Evolutionary conservation across 1,140 invertebrate genomes (phyloP), one percentile per base, ranked within the genome.

Genomic region (Aphis gossypii): DNA sequence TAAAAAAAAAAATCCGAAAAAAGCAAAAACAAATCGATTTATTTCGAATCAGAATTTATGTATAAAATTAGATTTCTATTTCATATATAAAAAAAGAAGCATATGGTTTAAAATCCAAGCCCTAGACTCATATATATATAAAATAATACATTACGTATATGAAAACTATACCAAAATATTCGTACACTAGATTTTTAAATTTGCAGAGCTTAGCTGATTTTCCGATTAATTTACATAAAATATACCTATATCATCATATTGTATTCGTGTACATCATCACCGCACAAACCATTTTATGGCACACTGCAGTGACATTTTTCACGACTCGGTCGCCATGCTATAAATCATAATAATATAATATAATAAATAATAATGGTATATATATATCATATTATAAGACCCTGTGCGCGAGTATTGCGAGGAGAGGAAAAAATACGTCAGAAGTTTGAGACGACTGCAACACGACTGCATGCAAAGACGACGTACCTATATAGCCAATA

Each of bases 291-390:
- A 76, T 76, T 76, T 76, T 76, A 76, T 76, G 4, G 60, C 60
- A n/a, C 18, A 68, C 30, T 5, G 30, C 86, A 25, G 60, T 91
- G 35, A 82, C 35, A 91, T 82, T 91, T 91, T 91, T 82, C 60
- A n/a, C 44, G 90, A 82, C 90, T 82, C 90, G 60, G 60, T 91
- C 38, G 90, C 46, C 56, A n/a, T 35, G 60, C 14, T 8, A 68
- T 38, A 38, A 23, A 76, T 76, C 5, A 76, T 11, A 68, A 76
- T 35, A 76, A n/a, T n/a, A 76, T 20, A 76, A 76, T n/a, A 76
- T 76, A 18, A 76, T n/a, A 76, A 76, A 76, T 76, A 18, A 35
- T 20, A 5, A 35, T 2, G 18, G 30, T 68, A n/a, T 46, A 46
- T 11, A 6, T n/a, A 4, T 30, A 60, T 51, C 18, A 54, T 25